Base-by-base conservation (phyloP, 2,797 vertebrate genomes). In the Anabas testudineus region DNA sequence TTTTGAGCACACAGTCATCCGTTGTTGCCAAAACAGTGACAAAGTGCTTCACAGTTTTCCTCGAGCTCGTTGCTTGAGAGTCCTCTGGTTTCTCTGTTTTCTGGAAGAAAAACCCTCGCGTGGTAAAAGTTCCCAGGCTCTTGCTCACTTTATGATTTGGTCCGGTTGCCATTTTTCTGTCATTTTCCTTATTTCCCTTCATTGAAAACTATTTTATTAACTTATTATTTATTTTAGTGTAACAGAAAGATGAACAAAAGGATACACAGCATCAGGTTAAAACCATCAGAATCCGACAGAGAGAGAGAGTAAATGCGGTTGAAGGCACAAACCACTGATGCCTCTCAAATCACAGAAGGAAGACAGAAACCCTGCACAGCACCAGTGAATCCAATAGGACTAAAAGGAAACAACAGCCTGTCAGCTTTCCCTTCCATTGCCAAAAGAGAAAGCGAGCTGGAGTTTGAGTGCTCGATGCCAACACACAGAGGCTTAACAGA, bases 1-100 rank as follows among this genome's bases (percentile, higher is more conserved):
- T 87, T 86, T 82, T 80, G 79, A 88, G 71, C 82, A 89, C 76
- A 86, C 72, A 80, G 74, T 78, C 79, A 58, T 76, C 56, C 26
- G 80, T 86, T 84, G 85, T 75, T 84, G 84, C 79, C 85, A 88
- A 84, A 86, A 83, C 64, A 61, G 70, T 74, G 80, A 88, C 74
- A 84, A 78, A 86, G 70, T 75, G 70, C 54, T 88, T 73, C 52
- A 65, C 78, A 66, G 73, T 84, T 77, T 68, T 43, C 54, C 71
- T 52, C 12, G 10, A 53, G 60, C 53, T 77, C 69, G 10, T 7
- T 58, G 67, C 64, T 64, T 22, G 1, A 74, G 41, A 76, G 56
- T 41, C 14, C 22, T 52, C 61, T 19, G 37, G 60, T 63, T 76
- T 73, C 19, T 61, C 43, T 42, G 49, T 65, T 80, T 77, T 82